phyloP scores from a whole-genome alignment of 2,113 vertebrate species.

The Tonatia bakeri region DNA sequence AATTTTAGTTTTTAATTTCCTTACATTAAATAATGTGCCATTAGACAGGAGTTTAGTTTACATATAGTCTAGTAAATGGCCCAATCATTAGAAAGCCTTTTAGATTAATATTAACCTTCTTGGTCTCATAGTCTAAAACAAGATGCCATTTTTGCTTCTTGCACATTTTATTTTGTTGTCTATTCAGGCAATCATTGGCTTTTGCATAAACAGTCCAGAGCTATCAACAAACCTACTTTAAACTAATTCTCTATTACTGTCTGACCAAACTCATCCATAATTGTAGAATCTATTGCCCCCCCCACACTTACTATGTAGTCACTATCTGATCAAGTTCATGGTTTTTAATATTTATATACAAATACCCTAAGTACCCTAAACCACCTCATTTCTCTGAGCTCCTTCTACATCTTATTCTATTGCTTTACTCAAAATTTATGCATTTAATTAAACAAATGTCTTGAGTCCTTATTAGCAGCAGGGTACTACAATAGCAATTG shows the following conservation, averaged over 20 bases:
- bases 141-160: background rate
- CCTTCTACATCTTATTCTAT: background rate
- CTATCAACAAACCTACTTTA: background rate
- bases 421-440: background rate
- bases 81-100: background rate
- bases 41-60: background rate
- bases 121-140: background rate
- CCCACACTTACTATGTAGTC: background rate
- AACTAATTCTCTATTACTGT: background rate
- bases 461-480: background rate
- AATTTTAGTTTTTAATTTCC: background rate
- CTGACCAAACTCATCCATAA: background rate
- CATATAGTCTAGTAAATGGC: background rate
- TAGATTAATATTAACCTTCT: background rate
- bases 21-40: background rate
- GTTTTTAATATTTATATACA: background rate
- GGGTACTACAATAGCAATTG: background rate
- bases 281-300: background rate
- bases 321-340: background rate
- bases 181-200: background rate
- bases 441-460: background rate
- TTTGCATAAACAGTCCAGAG: background rate
- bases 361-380: background rate
- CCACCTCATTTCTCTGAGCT: background rate
- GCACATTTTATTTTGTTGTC: background rate